A percentile compares a stretch with the other conserved stretches of the same genome.
Evolutionary conservation across 1,140 invertebrate species (phyloP).

Genomic region (Neodiprion virginianus): DNA sequence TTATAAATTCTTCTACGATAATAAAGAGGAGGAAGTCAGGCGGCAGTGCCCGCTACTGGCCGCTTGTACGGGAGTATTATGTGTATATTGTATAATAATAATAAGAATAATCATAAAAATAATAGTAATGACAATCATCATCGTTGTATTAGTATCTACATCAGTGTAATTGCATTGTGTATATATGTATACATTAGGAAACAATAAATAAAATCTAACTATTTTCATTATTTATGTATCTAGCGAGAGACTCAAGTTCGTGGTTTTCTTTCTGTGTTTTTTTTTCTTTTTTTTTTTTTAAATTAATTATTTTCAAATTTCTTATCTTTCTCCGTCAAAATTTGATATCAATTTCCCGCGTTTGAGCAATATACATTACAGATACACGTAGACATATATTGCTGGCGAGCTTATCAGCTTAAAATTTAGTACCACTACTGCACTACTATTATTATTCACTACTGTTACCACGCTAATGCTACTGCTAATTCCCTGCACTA

Average conservation of each 20-base stretch:
- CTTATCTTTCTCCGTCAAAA: conserved; percentile 14
- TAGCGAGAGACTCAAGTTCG: not conserved
- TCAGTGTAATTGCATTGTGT: not conserved
- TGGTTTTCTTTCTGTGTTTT: not conserved
- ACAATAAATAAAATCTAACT: conserved; percentile 62
- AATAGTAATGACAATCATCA: too few species aligned
- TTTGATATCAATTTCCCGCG: conserved; percentile 13
- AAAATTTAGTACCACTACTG: not conserved
- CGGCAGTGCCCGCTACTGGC: conserved; percentile 52
- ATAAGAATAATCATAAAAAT: conserved; percentile 25
- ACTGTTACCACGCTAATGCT: conserved; percentile 34
- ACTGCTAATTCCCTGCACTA: conserved; percentile 14
- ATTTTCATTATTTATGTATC: conserved; percentile 38
- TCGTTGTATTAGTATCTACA: too few species aligned
- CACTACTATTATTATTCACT: conserved; percentile 27
- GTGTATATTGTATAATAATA: conserved; percentile 19
- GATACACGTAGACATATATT: too few species aligned
- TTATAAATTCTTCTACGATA: not conserved
- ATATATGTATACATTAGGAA: conserved; percentile 35
- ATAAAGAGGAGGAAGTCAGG: conserved; percentile 38
- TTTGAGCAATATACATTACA: not conserved
- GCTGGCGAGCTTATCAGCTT: not conserved
- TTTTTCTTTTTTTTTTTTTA: conserved; percentile 9
- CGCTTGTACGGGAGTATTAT: conserved; percentile 33
- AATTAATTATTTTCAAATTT: conserved; percentile 16